Evolutionary conservation across 2,113 vertebrate genomes (phyloP).

Genomic region (Vicugna pacos): DNA sequence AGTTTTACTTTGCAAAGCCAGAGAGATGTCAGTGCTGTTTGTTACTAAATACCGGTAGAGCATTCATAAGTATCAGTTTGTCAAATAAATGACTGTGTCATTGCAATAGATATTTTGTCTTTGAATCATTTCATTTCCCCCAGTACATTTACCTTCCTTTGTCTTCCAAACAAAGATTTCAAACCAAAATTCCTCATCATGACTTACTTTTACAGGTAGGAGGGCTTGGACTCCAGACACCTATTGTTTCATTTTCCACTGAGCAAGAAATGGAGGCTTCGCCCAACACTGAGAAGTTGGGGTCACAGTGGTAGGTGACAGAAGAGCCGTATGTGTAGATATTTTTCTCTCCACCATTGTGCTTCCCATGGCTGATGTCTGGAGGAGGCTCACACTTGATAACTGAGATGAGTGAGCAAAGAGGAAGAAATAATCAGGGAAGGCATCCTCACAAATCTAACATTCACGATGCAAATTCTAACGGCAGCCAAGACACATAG

Average conservation of each 20-base stretch:
- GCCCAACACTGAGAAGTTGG: conserved; percentile 72
- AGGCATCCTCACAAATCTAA: not conserved
- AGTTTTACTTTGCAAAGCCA: not conserved
- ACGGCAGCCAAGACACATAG: not conserved
- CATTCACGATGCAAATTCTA: not conserved
- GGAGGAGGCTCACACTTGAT: conserved; percentile 76
- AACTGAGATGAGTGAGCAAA: conserved; percentile 56
- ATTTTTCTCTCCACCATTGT: not conserved
- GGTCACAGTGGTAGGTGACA: conserved; percentile 69
- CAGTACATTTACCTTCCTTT: not conserved
- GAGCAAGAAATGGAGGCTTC: conserved; percentile 54
- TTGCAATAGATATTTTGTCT: not conserved
- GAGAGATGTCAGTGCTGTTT: not conserved
- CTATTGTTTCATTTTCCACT: not conserved
- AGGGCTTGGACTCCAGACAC: conserved; percentile 72
- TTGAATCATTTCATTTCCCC: not conserved
- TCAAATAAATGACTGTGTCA: not conserved
- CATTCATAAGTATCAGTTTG: not conserved
- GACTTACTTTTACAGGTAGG: conserved; percentile 82
- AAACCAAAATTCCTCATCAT: not conserved
- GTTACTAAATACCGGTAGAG: too few relatives aligned
- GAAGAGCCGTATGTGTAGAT: not conserved
- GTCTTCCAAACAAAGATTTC: not conserved
- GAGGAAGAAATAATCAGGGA: not conserved
- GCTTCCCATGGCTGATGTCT: conserved; percentile 65